Evolutionary conservation across 1,140 invertebrate species (phyloP), one percentile per base, ranked within the genome.

Genomic region (Drosophila nasuta): DNA sequence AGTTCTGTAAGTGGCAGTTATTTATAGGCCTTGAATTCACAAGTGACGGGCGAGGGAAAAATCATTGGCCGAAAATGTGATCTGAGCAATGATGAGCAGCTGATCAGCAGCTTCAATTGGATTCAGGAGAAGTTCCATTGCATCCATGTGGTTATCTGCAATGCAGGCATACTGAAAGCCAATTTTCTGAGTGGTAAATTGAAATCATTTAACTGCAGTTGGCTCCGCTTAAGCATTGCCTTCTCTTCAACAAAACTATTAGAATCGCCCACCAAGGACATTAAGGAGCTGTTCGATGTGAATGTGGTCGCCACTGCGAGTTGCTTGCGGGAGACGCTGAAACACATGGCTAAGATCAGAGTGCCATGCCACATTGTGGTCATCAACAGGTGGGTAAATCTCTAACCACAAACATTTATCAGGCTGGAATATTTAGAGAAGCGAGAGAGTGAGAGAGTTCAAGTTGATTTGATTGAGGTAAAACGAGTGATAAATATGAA

Each of bases 221-320:
- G 1, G 13, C 3, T 4, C 13, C 5, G 6, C 1, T 8, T 5
- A 33, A 10, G 5, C n/a, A 38, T 8, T 30, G 8, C 2, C 0
- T 0, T 35, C 5, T 15, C 1, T 8, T 2, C 6, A 5, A 15
- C 13, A 6, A 7, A 33, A 3, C 1, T n/a, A 28, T 30, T 33
- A 92, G 91, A 92, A 48, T 91, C 88, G 1, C 13, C 78, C 1
- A 82, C 82, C 3, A 81, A 87, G 67, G 92, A 92, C 15, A 82
- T 92, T 5, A 90, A 81, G 71, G 81, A 91, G 35, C 69, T 92
- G 1, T 89, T 95, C 38, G 93, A 95, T 71, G 93, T 95, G 2
- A 96, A 96, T 91, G 94, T 95, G 3, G 78, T 95, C 3, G 94
- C 92, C 1, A 86, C 95, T 2, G 93, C 93, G 45, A 92, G 94